phyloP scores from a whole-genome alignment of 2,797 vertebrate species.

The Onychomys arenicola region DNA sequence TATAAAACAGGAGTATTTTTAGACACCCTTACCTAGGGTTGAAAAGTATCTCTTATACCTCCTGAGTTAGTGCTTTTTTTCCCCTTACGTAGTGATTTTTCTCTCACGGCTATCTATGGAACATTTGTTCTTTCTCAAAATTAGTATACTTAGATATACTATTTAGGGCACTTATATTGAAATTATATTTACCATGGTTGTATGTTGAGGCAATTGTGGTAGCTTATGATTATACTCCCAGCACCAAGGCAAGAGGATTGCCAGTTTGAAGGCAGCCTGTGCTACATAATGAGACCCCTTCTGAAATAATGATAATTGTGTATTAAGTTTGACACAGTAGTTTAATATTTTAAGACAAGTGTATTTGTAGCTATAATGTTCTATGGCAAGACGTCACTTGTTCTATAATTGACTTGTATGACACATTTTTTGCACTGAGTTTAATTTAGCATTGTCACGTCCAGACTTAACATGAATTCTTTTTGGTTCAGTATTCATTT shows the following conservation, averaged over 20 bases:
- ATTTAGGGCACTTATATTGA: constrained; percentile 27
- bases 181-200: constrained; percentile 9
- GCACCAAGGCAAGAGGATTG: not conserved
- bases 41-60: not conserved
- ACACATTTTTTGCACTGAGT: constrained; percentile 25
- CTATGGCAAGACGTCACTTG: not conserved
- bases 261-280: not conserved
- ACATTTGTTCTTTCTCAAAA: not conserved
- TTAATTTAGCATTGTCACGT: constrained; percentile 53
- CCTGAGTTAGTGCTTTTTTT: not conserved
- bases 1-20: constrained; percentile 58
- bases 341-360: constrained; percentile 44
- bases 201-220: not conserved
- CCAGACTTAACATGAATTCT: not conserved
- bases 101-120: not conserved
- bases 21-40: constrained; percentile 3
- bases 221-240: not conserved
- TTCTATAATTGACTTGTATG: constrained; percentile 51
- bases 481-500: not conserved
- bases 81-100: constrained; percentile 18
- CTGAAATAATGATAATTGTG: not conserved
- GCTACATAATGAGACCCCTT: not conserved
- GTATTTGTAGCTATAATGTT: not conserved
- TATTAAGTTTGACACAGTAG: constrained; percentile 18
- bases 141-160: not conserved